Conservation (phyloP, 2,888 invertebrate species). For the Pyrocoelia pectoralis region DNA sequence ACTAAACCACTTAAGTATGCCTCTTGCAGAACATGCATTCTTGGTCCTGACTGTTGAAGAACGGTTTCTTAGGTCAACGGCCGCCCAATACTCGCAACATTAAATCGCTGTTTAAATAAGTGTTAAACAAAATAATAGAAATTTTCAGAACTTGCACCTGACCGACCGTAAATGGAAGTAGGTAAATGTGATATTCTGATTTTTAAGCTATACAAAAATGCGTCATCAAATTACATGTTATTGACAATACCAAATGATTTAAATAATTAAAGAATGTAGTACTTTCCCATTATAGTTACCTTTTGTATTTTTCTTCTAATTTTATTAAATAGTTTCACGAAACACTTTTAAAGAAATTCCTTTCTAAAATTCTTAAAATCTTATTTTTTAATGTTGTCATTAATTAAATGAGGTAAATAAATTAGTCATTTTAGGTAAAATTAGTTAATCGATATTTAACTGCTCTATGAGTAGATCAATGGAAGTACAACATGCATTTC, state of each 20-base stretch:
- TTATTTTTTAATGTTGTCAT: no score
- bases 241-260: not conserved
- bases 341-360: not conserved
- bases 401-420: no score
- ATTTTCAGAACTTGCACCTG: conserved; percentile 44
- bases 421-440: no score
- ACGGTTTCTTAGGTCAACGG: conserved; percentile 53
- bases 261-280: not conserved
- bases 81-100: conserved; percentile 46
- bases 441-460: no score
- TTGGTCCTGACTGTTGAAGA: conserved; percentile 41
- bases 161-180: conserved; percentile 41
- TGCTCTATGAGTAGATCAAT: no score
- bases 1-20: conserved; percentile 30
- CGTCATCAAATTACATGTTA: not conserved
- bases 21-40: conserved; percentile 41
- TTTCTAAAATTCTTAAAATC: not conserved
- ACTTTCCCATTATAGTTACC: not conserved
- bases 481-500: no score
- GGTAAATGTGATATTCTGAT: conserved; percentile 45
- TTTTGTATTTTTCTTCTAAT: not conserved
- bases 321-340: not conserved
- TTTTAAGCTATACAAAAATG: no score
- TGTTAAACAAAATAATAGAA: conserved; percentile 49
- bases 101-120: conserved; percentile 49